Evolutionary conservation across 1,140 invertebrate species (phyloP).

Genomic region (Sycophaga agraensis): DNA sequence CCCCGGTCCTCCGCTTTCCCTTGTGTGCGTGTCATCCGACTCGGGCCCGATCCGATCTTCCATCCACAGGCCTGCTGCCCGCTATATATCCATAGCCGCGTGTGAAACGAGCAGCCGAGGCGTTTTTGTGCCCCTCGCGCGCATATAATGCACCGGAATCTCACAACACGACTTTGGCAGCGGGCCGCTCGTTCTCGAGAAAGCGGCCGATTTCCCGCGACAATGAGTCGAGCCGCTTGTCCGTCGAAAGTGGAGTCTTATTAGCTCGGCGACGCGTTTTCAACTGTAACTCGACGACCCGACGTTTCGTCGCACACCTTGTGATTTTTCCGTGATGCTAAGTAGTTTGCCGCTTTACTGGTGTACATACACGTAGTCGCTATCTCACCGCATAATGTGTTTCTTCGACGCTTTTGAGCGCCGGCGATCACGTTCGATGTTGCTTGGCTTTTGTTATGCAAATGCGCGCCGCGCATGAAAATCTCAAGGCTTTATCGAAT

Average conservation of each 20-base stretch:
- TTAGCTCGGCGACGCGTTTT: background rate
- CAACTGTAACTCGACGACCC: background rate
- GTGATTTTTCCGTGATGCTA: too few relatives aligned
- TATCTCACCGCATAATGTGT: too few relatives aligned
- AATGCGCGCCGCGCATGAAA: too few relatives aligned
- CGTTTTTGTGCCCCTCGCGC: conserved; percentile 1
- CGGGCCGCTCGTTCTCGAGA: background rate
- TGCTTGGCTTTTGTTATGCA: too few relatives aligned
- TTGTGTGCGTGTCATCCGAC: background rate
- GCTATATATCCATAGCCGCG: conserved; percentile 4
- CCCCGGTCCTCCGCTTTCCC: background rate
- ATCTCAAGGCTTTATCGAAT: too few relatives aligned
- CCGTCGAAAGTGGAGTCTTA: background rate
- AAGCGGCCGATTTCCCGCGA: conserved; percentile 3
- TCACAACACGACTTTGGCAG: conserved; percentile 5
- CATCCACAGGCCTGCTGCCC: background rate
- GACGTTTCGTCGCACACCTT: too few relatives aligned
- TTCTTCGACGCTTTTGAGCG: too few relatives aligned
- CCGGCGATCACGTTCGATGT: too few relatives aligned
- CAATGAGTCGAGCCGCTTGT: too few relatives aligned
- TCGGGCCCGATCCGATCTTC: background rate
- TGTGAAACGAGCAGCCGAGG: conserved; percentile 7
- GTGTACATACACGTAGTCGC: too few relatives aligned
- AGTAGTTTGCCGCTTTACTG: too few relatives aligned
- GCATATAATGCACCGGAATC: too few relatives aligned